Conservation (phyloP, 2,888 invertebrate species). For the Habrosyne pyritoides region DNA sequence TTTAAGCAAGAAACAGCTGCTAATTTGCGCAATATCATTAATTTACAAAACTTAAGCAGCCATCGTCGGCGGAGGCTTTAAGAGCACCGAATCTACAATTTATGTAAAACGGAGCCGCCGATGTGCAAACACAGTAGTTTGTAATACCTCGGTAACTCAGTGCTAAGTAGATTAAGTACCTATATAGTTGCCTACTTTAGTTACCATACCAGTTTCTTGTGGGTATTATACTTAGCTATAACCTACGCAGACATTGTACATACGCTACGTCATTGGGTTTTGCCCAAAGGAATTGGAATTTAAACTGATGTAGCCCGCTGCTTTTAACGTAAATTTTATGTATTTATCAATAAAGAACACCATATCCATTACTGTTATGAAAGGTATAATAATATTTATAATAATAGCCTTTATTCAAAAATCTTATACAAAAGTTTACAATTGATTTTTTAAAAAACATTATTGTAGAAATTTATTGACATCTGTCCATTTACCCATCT, state of each 20-base stretch:
- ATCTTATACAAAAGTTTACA: too few species aligned
- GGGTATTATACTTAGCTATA: not conserved
- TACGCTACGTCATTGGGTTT: not conserved
- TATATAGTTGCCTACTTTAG: constrained; percentile 30
- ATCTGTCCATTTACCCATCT: too few species aligned
- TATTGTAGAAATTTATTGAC: too few species aligned
- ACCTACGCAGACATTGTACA: not conserved
- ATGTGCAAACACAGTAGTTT: constrained; percentile 62
- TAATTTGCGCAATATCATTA: constrained; percentile 38
- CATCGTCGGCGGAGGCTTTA: constrained; percentile 24
- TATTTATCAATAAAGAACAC: not conserved
- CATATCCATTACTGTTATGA: not conserved
- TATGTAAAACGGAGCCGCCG: constrained; percentile 69
- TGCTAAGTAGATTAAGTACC: constrained; percentile 73
- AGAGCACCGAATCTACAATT: constrained; percentile 63
- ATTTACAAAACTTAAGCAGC: constrained; percentile 44
- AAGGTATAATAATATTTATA: too few species aligned
- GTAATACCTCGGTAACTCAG: constrained; percentile 53
- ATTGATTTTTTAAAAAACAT: too few species aligned
- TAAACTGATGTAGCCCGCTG: too few species aligned
- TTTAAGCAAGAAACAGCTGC: constrained; percentile 30
- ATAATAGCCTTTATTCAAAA: too few species aligned
- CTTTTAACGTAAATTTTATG: too few species aligned
- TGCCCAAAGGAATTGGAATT: not conserved
- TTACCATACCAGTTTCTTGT: not conserved